phyloP scores from a whole-genome alignment of 2,888 invertebrate genomes.

The Hydraecia micacea region DNA sequence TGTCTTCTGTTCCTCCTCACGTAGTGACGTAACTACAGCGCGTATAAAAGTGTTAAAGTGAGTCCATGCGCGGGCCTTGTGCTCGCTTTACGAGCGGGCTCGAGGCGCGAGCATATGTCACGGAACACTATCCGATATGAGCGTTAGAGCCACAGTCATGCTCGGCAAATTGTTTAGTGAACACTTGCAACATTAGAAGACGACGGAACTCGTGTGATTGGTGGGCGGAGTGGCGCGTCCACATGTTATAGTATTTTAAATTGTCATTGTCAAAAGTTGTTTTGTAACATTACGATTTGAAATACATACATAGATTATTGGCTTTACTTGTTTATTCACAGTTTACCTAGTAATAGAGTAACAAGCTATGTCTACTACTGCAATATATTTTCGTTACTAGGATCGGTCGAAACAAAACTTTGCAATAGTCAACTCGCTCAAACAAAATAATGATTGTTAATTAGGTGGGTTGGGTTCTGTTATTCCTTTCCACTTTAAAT shows the following conservation, averaged over 20 bases:
- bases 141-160: conserved; percentile 14
- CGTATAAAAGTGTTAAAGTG: conserved; percentile 19
- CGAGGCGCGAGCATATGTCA: conserved; percentile 16
- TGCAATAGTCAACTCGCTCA: not conserved
- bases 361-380: not conserved
- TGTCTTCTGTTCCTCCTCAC: not conserved
- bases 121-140: conserved; percentile 40
- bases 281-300: not conserved
- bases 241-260: not conserved
- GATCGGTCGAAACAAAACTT: not conserved
- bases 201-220: conserved; percentile 5
- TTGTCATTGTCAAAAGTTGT: not conserved
- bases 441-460: not conserved
- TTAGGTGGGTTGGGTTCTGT: no score
- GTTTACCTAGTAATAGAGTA: not conserved
- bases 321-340: not conserved
- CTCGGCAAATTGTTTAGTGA: conserved; percentile 10
- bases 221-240: not conserved
- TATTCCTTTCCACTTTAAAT: not conserved
- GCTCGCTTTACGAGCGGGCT: conserved; percentile 9
- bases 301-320: not conserved
- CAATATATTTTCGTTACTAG: not conserved
- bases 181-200: not conserved
- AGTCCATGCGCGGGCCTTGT: conserved; percentile 8
- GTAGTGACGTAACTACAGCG: not conserved